Base-by-base conservation (phyloP, 2,113 vertebrate genomes). In the Microtus oregoni region DNA sequence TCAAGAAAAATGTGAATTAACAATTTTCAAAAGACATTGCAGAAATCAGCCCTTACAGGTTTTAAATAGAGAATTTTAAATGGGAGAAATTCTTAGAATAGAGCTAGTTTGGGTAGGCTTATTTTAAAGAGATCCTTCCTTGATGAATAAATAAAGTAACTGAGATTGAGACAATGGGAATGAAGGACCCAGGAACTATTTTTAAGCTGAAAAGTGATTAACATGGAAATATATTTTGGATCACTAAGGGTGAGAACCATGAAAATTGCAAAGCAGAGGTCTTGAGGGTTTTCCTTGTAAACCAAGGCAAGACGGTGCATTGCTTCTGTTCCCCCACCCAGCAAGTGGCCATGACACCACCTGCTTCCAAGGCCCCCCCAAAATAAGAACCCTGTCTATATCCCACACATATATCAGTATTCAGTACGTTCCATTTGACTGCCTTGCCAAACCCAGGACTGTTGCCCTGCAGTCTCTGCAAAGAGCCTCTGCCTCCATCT, bases 141-240 rank as follows among this genome's bases (percentile, higher is more conserved):
- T 90, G 35, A 61, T 47, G 63, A 30, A 67, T 61, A 94, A 87
- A 55, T 58, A 89, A 94, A 91, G 35, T 86, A 68, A 15, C 79
- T 89, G 73, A 67, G 10, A 67, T 41, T 83, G 75, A 83, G 50
- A 94, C 1, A 19, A 70, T 61, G 50, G 41, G 22, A 94, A 91
- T 19, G 17, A 72, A 65, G 47, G 22, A 93, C 10, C 22, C n/a
- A n/a, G 3, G 28, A 65, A 88, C 17, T n/a, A 30, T 61, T 91
- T 95, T 28, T 75, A 26, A 94, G 12, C 58, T 94, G 15, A 58
- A 92, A 91, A 95, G 58, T 78, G 41, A 91, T 17, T 65, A n/a
- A 26, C 20, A 68, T 28, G 13, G 6, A 89, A 95, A 76, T 72
- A 85, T 75, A 88, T 91, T 85, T 90, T 35, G 61, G 63, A 86